Evolutionary conservation across 2,888 invertebrate genomes (phyloP).

Genomic region (Hyppa rectilinea): DNA sequence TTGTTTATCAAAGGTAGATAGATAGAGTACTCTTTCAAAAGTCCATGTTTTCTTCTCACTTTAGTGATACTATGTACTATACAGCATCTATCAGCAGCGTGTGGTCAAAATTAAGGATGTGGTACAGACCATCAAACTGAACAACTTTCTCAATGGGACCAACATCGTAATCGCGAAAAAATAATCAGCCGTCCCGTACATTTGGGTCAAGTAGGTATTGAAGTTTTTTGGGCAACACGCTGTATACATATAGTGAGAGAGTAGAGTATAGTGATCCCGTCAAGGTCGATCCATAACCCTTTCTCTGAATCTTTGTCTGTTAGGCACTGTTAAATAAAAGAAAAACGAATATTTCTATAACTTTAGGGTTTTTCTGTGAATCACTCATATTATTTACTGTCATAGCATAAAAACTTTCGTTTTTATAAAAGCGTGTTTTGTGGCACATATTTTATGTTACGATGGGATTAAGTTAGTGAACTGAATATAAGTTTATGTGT

Average conservation of each 20-base stretch:
- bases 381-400: slow-evolving; percentile 14
- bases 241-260: too few species aligned
- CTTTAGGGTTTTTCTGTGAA: background rate
- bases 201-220: too few species aligned
- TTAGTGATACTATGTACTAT: slow-evolving; percentile 2
- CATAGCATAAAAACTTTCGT: slow-evolving; percentile 32
- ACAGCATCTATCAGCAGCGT: too few species aligned
- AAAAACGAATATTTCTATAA: background rate
- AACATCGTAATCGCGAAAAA: too few species aligned
- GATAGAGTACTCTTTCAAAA: too few species aligned
- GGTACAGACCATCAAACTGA: too few species aligned
- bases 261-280: too few species aligned
- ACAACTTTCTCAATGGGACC: too few species aligned
- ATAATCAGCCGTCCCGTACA: too few species aligned
- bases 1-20: slow-evolving; percentile 58
- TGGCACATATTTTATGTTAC: slow-evolving; percentile 33
- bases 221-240: too few species aligned
- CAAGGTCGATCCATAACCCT: background rate
- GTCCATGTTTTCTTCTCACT: slow-evolving; percentile 23
- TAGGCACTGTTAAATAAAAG: background rate
- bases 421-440: slow-evolving; percentile 18
- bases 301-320: background rate
- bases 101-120: too few species aligned
- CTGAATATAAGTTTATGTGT: slow-evolving; percentile 27
- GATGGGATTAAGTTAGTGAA: slow-evolving; percentile 40